A percentile compares a stretch with the other conserved stretches of the same genome.
Evolutionary conservation across 2,113 vertebrate species (phyloP).

Genomic region (Aythya baeri): DNA sequence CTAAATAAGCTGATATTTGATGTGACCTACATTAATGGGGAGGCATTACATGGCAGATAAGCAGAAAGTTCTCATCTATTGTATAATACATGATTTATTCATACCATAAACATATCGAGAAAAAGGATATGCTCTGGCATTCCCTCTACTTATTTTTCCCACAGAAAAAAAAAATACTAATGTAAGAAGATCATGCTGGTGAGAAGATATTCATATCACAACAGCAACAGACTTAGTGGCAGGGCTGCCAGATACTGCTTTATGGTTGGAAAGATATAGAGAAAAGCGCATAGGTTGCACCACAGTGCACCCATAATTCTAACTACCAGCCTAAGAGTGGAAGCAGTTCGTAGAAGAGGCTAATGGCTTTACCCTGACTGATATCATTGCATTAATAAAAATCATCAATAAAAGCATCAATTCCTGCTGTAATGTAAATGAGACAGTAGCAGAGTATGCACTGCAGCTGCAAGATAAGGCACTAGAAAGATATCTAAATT

Average conservation of each 20-base stretch:
- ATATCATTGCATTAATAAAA: conserved; percentile 68
- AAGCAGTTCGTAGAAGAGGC: conserved; percentile 26
- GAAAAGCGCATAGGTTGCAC: conserved; percentile 7
- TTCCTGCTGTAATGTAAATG: conserved; percentile 46
- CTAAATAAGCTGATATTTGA: conserved; percentile 61
- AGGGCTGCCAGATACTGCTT: conserved; percentile 38
- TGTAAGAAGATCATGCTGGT: conserved; percentile 39
- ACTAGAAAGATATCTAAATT: conserved; percentile 63
- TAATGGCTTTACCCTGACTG: conserved; percentile 56
- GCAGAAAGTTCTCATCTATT: conserved; percentile 46
- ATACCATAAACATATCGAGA: conserved; percentile 8
- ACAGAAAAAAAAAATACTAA: conserved; percentile 18
- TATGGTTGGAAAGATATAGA: conserved; percentile 39
- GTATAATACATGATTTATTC: conserved; percentile 52
- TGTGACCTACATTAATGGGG: conserved; percentile 60
- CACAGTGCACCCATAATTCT: conserved; percentile 24
- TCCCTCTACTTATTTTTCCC: conserved; percentile 31
- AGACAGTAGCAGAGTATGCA: background rate
- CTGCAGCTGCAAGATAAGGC: conserved; percentile 52
- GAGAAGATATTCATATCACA: conserved; percentile 48
- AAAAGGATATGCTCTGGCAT: conserved; percentile 5
- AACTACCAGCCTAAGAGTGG: conserved; percentile 35
- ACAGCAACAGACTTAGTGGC: conserved; percentile 8
- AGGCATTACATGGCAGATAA: conserved; percentile 48
- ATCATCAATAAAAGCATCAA: conserved; percentile 58